Percentiles rank a stretch among this genome's conserved stretches.
Evolutionary conservation across 2,797 vertebrate genomes (phyloP).

Genomic region (Amblyopsis hoosieri): DNA sequence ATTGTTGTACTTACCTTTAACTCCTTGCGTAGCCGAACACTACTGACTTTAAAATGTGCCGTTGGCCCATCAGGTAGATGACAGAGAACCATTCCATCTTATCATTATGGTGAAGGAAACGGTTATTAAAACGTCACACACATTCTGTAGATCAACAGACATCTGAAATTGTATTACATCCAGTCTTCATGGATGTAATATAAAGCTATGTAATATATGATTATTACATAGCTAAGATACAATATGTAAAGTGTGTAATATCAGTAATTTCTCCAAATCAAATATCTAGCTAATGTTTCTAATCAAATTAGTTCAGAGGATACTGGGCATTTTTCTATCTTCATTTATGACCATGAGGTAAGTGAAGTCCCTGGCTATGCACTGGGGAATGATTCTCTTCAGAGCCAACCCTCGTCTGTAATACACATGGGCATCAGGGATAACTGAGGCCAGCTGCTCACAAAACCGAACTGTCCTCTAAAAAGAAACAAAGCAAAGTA

Average conservation of each 20-base stretch:
- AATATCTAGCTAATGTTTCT: not conserved
- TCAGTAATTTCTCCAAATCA: too few species aligned
- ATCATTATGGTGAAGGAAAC: constrained; percentile 50
- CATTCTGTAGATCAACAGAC: not conserved
- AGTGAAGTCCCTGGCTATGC: constrained; percentile 89
- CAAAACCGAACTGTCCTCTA: constrained; percentile 94
- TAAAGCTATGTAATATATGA: too few species aligned
- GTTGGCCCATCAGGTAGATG: constrained; percentile 95
- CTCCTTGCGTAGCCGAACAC: constrained; percentile 92
- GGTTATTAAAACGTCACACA: not conserved
- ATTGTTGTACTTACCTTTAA: constrained; percentile 83
- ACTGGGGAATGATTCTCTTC: constrained; percentile 95
- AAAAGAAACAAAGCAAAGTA: constrained; percentile 6
- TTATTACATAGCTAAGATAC: too few species aligned
- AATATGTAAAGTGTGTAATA: too few species aligned
- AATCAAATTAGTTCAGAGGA: constrained; percentile 67
- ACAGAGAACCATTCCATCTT: constrained; percentile 95
- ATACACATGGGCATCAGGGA: constrained; percentile 93
- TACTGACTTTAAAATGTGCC: constrained; percentile 96
- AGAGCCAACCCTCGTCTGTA: constrained; percentile 95
- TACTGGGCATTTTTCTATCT: constrained; percentile 94
- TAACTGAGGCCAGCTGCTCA: constrained; percentile 87
- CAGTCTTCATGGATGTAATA: too few species aligned
- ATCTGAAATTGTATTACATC: not conserved
- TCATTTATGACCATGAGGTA: constrained; percentile 95